Conservation (phyloP, 2,888 invertebrate species). For the Diarsia dahlii region DNA sequence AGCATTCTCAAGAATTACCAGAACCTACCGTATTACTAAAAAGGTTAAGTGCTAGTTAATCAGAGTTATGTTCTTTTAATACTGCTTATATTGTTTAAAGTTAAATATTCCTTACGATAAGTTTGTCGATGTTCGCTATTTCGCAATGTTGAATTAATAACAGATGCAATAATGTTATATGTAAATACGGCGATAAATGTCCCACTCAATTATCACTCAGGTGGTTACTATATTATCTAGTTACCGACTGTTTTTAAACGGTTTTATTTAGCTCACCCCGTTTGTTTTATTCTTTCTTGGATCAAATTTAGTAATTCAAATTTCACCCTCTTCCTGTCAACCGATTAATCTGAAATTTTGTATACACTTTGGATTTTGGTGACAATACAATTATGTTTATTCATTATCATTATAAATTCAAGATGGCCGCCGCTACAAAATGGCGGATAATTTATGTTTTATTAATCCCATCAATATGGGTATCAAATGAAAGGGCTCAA, state of each 20-base stretch:
- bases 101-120: constrained; percentile 4
- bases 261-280: too few species aligned
- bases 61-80: neutral
- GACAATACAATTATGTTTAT: too few species aligned
- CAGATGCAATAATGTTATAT: constrained; percentile 16
- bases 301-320: too few species aligned
- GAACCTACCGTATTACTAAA: constrained; percentile 15
- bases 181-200: constrained; percentile 44
- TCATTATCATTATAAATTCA: too few species aligned
- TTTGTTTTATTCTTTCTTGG: too few species aligned
- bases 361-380: too few species aligned
- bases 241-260: neutral
- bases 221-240: neutral
- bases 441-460: too few species aligned
- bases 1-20: neutral
- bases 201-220: constrained; percentile 31
- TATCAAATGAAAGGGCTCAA: too few species aligned
- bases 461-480: too few species aligned
- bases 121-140: constrained; percentile 3
- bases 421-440: too few species aligned
- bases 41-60: constrained; percentile 31
- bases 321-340: too few species aligned
- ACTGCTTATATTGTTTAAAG: neutral
- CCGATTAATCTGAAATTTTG: too few species aligned
- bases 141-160: constrained; percentile 22